Evolutionary conservation across 37 sponge, comb jelly and placozoan genomes (phyloP), one percentile per base, ranked within the genome.

Genomic region (Agelas oroides): DNA sequence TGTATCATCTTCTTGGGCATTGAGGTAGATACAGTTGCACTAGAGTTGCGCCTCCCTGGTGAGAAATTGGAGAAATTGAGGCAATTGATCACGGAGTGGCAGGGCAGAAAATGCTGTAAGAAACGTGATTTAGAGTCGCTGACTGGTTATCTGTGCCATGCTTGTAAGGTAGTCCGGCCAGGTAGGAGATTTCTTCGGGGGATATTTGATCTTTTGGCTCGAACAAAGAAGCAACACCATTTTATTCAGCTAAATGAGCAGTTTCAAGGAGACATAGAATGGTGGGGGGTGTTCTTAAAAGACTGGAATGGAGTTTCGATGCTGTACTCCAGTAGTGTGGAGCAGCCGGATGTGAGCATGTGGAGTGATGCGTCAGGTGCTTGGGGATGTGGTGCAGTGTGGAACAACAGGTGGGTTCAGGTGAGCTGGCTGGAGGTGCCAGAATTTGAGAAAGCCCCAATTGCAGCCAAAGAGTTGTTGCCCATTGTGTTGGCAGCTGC

Each of bases 241-340:
- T 34, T 37, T 39, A 63, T 77, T 20, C 6, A 46, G 28, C 33
- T 77, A 5, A 77, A 77, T 30, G 31, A 64, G 19, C 46, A 37
- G 5, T 61, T 63, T 64, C 38, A 64, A 21, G 63, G 64, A 2
- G 78, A 63, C 46, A 2, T 77, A 64, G 78, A 61, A 40, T 77
- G 78, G 78, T 77, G 78, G 78, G 25, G 33, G 41, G n/a, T 23
- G 2, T 77, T 77, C 33, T 52, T 58, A 2, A 75, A 58, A 1
- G 23, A 56, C 1, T 75, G 75, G 75, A 75, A 75, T 75, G 75
- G 75, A 18, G 37, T 75, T 12, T 75, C 75, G 1, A 54, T 75
- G 54, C 53, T 75, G 59, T 25, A 25, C n/a, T 36, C 1, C 0
- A 59, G 1, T 31, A 24, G 27, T 16, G 1, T 16, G 1, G 12